Evolutionary conservation across 2,888 invertebrate species (phyloP), one percentile per base, ranked within the genome.

Genomic region (Megaustenia siamemsis): DNA sequence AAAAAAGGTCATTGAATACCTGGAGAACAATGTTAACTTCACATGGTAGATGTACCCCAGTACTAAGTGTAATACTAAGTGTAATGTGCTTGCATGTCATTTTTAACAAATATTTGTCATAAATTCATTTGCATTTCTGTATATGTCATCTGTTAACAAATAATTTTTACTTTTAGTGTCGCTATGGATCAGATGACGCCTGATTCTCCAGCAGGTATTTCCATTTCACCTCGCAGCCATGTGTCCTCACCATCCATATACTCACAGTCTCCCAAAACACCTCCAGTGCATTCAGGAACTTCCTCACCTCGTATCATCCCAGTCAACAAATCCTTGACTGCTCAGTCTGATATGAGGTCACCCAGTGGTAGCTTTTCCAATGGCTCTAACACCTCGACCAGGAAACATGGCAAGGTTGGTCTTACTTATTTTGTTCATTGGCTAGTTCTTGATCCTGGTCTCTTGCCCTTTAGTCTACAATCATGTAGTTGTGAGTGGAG

Each of bases 311-410:
- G 53, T 43, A 66, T 43, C 40, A 80, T 81, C 15, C 80, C 84
- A 40, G 53, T 28, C 6, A 78, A 38, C 21, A 84, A 49, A 28
- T 43, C 73, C n/a, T 38, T 78, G 8, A 79, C 81, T 3, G 32
- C 32, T 28, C 71, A 77, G 49, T 78, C 84, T 24, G 60, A 53
- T 4, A 56, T 76, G 53, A 68, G 81, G 32, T 76, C 80, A 15
- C 84, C 68, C 28, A 82, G 81, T 43, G 88, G 85, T 12, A 87
- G 86, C 56, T 35, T 85, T 1, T 87, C 88, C n/a, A 86, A 86
- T 79, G 86, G 83, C 12, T 86, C 87, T 32, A 82, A 85, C 45
- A 76, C 87, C 2, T 87, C 88, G 35, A 84, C 86, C 63, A 88
- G 82, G 73, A 87, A 86, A 73, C 80, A 60, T 4, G 78, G 85